These are phyloP conservation scores for Schlechtendalia chinensis DNA, from an alignment of 1,140 invertebrate species.

Conservation along the genomic window DNA sequence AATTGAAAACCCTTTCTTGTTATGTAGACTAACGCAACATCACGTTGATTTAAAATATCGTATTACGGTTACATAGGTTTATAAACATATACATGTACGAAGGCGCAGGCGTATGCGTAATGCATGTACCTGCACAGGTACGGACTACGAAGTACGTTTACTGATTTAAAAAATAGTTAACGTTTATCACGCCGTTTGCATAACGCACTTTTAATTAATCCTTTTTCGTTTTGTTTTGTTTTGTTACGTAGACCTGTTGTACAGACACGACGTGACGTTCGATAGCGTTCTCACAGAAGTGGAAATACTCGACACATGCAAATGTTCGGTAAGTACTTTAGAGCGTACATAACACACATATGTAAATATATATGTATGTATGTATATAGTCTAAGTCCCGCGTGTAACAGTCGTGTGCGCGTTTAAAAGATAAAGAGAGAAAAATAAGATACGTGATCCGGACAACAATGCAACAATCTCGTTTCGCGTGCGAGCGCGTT, in stretches of 20 bases:
- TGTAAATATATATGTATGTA: neutral
- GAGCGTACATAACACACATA: neutral
- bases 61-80: neutral
- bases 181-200: constrained; percentile 38
- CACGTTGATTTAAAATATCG: too few relatives aligned
- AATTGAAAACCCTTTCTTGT: too few relatives aligned
- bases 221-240: constrained; percentile 44
- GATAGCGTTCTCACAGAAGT: constrained; percentile 76
- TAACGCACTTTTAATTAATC: constrained; percentile 47
- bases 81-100: neutral
- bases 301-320: constrained; percentile 78
- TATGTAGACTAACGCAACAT: too few relatives aligned
- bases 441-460: constrained; percentile 24
- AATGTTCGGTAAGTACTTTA: constrained; percentile 69
- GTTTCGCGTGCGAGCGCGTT: neutral
- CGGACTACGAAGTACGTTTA: neutral
- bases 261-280: constrained; percentile 74
- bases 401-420: constrained; percentile 11
- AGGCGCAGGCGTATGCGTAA: too few relatives aligned
- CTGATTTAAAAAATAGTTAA: constrained; percentile 37
- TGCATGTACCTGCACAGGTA: neutral
- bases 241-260: constrained; percentile 72
- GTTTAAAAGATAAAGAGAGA: neutral
- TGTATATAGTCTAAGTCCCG: constrained; percentile 1
- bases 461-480: constrained; percentile 13